Evolutionary conservation across 2,888 invertebrate genomes (phyloP).

Genomic region (Aphodius granarius): DNA sequence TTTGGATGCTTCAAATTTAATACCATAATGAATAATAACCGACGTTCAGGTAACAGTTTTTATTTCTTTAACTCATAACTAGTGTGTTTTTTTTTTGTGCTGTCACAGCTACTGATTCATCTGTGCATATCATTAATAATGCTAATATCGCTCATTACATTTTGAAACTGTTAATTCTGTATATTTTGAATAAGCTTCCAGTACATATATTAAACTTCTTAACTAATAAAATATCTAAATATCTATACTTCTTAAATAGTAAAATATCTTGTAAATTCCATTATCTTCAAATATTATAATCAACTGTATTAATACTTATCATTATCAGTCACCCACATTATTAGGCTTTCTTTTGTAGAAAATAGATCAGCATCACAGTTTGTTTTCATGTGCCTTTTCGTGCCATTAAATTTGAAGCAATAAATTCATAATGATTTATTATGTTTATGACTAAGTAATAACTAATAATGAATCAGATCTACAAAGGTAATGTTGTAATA

Average conservation of each 20-base stretch:
- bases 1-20: neutral
- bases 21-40: neutral
- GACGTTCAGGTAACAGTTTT: neutral
- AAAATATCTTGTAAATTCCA: no score
- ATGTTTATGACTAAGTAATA: neutral
- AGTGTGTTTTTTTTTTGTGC: neutral
- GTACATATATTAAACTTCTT: no score
- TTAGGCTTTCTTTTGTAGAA: neutral
- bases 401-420: neutral
- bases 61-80: neutral
- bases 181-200: no score
- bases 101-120: neutral
- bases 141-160: neutral
- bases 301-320: no score
- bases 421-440: neutral
- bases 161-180: no score
- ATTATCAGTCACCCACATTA: no score
- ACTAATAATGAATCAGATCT: conserved; percentile 27
- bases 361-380: neutral
- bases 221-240: no score
- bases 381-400: neutral
- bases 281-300: no score
- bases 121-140: neutral
- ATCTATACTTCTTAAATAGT: no score
- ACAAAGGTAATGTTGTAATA: conserved; percentile 43